phyloP scores from a whole-genome alignment of 2,113 vertebrate species.

The Sinocyclocheilus anophthalmus region DNA sequence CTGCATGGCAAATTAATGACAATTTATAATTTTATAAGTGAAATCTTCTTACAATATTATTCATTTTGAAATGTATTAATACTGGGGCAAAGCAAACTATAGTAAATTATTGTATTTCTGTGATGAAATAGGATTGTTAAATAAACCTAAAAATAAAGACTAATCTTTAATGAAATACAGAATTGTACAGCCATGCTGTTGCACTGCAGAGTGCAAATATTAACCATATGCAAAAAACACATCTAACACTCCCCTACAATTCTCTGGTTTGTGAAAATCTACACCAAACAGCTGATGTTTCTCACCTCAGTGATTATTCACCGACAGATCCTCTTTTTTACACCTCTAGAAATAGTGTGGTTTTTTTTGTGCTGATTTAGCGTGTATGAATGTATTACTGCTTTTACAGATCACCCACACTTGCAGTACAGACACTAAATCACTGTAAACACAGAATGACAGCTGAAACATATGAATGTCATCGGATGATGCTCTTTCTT shows the following conservation, averaged over 20 bases:
- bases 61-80: no score
- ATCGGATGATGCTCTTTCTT: no score
- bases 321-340: conserved; percentile 35
- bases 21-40: no score
- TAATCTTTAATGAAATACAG: background rate
- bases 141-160: background rate
- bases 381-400: background rate
- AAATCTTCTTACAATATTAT: no score
- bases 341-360: conserved; percentile 13
- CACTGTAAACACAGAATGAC: background rate
- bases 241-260: background rate
- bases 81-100: no score
- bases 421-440: background rate
- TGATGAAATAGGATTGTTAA: background rate
- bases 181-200: background rate
- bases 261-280: background rate
- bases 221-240: background rate
- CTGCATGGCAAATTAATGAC: background rate
- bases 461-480: background rate
- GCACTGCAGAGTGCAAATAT: background rate
- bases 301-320: conserved; percentile 44
- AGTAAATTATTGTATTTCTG: background rate
- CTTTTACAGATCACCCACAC: background rate
- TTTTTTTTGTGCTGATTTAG: conserved; percentile 41
- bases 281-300: conserved; percentile 4